These are phyloP conservation scores for Tenualosa ilisha DNA, from an alignment of 2,797 vertebrate species.

Conservation along the genomic window DNA sequence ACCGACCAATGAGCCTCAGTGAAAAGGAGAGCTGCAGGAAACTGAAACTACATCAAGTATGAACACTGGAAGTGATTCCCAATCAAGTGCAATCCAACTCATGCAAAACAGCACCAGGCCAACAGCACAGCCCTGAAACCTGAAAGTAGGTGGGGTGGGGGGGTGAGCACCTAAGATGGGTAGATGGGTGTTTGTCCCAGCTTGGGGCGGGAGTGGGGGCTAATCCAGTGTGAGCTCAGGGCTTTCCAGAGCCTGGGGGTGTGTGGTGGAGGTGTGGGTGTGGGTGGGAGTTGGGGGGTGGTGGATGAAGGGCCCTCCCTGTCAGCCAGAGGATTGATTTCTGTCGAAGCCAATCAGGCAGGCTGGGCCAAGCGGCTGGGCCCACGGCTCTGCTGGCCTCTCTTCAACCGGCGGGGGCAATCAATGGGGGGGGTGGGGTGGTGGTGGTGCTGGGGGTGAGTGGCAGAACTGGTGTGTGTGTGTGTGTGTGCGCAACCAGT, in stretches of 20 bases:
- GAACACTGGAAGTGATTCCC: background rate
- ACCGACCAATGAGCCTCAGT: background rate
- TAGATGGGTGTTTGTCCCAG: background rate
- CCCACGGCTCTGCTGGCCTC: conserved; percentile 8
- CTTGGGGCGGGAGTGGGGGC: background rate
- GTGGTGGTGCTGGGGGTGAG: conserved; percentile 43
- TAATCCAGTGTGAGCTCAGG: conserved; percentile 4
- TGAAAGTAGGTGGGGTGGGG: background rate
- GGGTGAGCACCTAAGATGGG: background rate
- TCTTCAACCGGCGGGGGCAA: conserved; percentile 46
- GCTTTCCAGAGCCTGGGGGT: conserved; percentile 23
- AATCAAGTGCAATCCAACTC: background rate
- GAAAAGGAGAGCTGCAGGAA: background rate
- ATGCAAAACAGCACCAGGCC: background rate
- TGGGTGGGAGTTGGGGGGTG: background rate
- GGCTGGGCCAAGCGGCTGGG: conserved; percentile 43
- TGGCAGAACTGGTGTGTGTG: background rate
- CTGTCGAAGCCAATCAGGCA: conserved; percentile 71
- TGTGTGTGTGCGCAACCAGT: background rate
- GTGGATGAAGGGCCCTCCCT: conserved; percentile 22
- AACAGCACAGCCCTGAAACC: background rate
- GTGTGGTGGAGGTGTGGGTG: background rate
- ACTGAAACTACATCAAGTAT: background rate
- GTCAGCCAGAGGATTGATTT: conserved; percentile 66
- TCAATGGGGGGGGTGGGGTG: conserved; percentile 62